Evolutionary conservation across 2,797 vertebrate genomes (phyloP).

Genomic region (Coilia nasus): DNA sequence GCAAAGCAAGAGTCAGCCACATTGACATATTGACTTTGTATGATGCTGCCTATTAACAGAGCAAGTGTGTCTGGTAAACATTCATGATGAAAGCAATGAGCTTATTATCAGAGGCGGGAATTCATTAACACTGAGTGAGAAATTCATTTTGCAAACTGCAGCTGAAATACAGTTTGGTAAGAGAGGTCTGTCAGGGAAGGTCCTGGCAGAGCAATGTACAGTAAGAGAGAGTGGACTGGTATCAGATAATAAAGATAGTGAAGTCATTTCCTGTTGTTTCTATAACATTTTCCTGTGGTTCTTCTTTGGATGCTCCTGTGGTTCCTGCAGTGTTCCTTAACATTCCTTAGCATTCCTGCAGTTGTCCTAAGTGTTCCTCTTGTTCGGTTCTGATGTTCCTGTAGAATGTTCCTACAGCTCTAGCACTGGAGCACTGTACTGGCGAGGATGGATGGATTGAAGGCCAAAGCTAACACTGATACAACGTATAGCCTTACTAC

Average conservation of each 20-base stretch:
- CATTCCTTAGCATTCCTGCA: too few relatives aligned
- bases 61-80: background rate
- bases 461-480: background rate
- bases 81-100: background rate
- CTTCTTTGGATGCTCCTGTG: too few relatives aligned
- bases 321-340: too few relatives aligned
- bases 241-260: background rate
- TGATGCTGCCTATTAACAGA: background rate
- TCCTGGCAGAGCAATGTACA: background rate
- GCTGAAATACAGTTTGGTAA: background rate
- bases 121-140: background rate
- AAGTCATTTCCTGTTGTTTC: background rate
- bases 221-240: background rate
- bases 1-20: background rate
- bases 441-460: background rate
- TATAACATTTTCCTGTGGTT: too few relatives aligned
- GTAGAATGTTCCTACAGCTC: background rate
- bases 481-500: background rate
- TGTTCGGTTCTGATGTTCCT: background rate
- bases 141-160: slow-evolving; percentile 8
- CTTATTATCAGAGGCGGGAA: background rate
- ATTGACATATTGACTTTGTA: slow-evolving; percentile 6
- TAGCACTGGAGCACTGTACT: background rate
- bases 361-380: too few relatives aligned
- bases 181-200: background rate